phyloP scores from a whole-genome alignment of 2,888 invertebrate genomes.

The Hirudinaria manillensis region DNA sequence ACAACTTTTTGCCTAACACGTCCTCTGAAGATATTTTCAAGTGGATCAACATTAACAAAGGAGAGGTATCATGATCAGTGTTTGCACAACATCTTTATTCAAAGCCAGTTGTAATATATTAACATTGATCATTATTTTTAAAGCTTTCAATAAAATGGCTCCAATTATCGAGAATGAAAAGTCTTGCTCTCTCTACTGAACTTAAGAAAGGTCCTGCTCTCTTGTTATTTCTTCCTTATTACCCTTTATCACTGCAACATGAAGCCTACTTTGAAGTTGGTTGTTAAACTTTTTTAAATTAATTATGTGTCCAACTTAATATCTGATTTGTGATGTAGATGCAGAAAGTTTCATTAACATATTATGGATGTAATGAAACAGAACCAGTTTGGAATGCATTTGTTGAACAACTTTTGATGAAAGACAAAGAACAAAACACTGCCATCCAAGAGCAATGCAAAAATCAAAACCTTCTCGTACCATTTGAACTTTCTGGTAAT shows the following conservation, averaged over 20 bases:
- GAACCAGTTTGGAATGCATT: not conserved
- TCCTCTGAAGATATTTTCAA: not conserved
- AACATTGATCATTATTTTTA: constrained; percentile 22
- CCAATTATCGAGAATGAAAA: constrained; percentile 68
- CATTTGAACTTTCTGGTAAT: no score
- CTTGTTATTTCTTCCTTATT: constrained; percentile 71
- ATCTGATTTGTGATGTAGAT: constrained; percentile 57
- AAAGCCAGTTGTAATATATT: not conserved
- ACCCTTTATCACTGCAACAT: constrained; percentile 63
- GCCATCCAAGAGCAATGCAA: no score
- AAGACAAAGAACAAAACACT: not conserved
- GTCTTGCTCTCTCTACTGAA: constrained; percentile 64
- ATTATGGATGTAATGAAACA: constrained; percentile 62
- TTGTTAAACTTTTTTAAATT: no score
- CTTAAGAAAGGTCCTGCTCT: constrained; percentile 68
- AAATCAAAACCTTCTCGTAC: no score
- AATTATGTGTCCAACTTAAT: no score
- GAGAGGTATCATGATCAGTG: constrained; percentile 41
- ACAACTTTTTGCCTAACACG: not conserved
- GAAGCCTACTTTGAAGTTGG: constrained; percentile 12
- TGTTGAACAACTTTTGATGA: not conserved
- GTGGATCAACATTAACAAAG: constrained; percentile 38
- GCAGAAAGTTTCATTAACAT: constrained; percentile 68
- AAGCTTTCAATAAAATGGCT: constrained; percentile 57
- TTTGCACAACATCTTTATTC: not conserved